Evolutionary conservation across 2,888 invertebrate genomes (phyloP), one percentile per base, ranked within the genome.

Genomic region (Drosophila multiciliata): DNA sequence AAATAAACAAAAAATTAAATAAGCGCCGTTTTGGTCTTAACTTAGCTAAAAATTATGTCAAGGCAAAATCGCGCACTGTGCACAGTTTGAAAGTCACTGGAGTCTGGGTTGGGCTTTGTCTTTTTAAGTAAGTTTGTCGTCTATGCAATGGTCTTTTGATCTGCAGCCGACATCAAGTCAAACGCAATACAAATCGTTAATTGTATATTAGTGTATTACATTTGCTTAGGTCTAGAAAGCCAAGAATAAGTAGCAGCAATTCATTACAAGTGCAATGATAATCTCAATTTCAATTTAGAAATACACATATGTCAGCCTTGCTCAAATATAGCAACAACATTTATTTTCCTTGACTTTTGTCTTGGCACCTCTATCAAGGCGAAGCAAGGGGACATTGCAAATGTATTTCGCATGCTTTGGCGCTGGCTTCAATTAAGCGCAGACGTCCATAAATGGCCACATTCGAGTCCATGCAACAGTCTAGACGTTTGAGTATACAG

Each of bases 361-460:
- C 64, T 73, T 88, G 73, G 73, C 83, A 79, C 86, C 88, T 83
- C 64, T 63, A 57, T 66, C 55, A 33, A 75, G 73, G 53, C 53
- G 33, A 58, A 60, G 66, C 73, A 66, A 42, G 57, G 4, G 74
- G 80, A 74, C 72, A 73, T 74, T 78, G 87, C 75, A 70, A 86
- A 88, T 86, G 81, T 83, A 67, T 80, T 80, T 89, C 87, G 75
- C 75, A 78, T 80, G 72, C 77, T 68, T 82, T 73, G 70, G 74
- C 66, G 62, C 73, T 78, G 75, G 81, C 74, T 75, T 84, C 87
- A 84, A 89, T 84, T 84, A 84, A 84, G 89, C 84, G 84, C 81
- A 78, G 87, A 84, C 75, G 74, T 83, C 89, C 87, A 89, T 87
- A 84, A 84, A 84, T 84, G 84, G 84, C 70, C 58, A 63, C 36